A percentile compares a stretch with the other conserved stretches of the same genome.
These are phyloP conservation scores for Hetaerina americana DNA, from an alignment of 1,140 invertebrate species.

Conservation along the genomic window DNA sequence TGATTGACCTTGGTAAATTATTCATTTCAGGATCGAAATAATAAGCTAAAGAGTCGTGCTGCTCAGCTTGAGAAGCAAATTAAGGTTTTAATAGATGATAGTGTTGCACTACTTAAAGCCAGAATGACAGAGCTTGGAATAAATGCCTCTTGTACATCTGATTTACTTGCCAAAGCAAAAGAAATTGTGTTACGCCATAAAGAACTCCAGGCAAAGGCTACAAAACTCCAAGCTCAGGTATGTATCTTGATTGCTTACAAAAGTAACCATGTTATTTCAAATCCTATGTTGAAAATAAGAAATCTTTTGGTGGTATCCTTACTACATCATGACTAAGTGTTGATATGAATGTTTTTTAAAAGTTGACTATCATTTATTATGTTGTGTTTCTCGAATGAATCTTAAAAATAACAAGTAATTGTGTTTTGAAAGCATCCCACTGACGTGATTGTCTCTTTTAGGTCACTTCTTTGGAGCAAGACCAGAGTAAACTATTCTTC, in stretches of 20 bases:
- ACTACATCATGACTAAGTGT: no score
- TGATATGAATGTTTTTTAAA: no score
- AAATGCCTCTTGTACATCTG: conserved; percentile 63
- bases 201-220: conserved; percentile 74
- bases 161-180: conserved; percentile 78
- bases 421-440: no score
- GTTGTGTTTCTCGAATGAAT: no score
- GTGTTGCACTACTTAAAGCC: conserved; percentile 76
- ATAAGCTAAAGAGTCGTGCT: conserved; percentile 59
- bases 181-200: conserved; percentile 85
- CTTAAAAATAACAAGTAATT: no score
- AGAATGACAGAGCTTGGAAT: conserved; percentile 84
- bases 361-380: no score
- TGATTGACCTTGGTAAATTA: not conserved
- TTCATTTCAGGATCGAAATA: conserved; percentile 54
- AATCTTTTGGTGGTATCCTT: no score
- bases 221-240: conserved; percentile 71
- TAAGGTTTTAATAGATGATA: conserved; percentile 77
- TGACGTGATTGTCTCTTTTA: not conserved
- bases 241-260: conserved; percentile 16
- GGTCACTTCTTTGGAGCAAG: conserved; percentile 41
- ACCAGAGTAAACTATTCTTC: conserved; percentile 51
- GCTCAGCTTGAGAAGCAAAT: conserved; percentile 85
- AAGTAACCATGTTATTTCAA: not conserved
- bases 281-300: no score